These are phyloP conservation scores for Patella caerulea DNA, from an alignment of 2,888 invertebrate genomes.

Conservation along the genomic window DNA sequence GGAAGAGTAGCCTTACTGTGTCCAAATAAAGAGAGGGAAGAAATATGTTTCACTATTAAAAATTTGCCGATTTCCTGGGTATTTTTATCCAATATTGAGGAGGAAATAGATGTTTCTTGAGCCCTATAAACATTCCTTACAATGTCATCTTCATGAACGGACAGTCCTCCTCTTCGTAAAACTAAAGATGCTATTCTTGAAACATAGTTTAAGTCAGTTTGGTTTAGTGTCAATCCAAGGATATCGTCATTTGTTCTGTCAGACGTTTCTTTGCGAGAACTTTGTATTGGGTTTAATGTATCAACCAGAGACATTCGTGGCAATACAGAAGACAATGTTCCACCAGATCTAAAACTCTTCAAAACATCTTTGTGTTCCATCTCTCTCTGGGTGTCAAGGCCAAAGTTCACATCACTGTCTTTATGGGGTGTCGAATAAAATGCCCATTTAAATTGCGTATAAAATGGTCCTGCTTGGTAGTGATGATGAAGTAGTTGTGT, in stretches of 20 bases:
- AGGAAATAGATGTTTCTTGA: constrained; percentile 8
- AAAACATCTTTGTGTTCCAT: constrained; percentile 33
- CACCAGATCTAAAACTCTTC: constrained; percentile 7
- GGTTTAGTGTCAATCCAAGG: too few relatives aligned
- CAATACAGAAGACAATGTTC: too few relatives aligned
- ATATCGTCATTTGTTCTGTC: too few relatives aligned
- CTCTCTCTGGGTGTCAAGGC: constrained; percentile 32
- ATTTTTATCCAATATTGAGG: constrained; percentile 20
- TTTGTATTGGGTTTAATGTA: too few relatives aligned
- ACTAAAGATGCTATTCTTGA: constrained; percentile 20
- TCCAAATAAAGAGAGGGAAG: neutral
- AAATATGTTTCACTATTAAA: constrained; percentile 22
- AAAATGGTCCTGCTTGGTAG: constrained; percentile 29
- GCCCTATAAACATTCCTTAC: constrained; percentile 25
- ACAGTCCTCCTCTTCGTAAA: constrained; percentile 23
- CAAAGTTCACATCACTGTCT: constrained; percentile 32
- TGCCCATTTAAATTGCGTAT: constrained; percentile 28
- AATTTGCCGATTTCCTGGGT: constrained; percentile 23
- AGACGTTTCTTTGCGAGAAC: too few relatives aligned
- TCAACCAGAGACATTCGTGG: too few relatives aligned
- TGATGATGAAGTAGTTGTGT: constrained; percentile 26
- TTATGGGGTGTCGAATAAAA: constrained; percentile 30
- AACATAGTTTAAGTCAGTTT: constrained; percentile 29
- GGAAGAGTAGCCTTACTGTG: too few relatives aligned
- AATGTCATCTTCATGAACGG: neutral